phyloP scores from a whole-genome alignment of 35 echinoderm and acorn worm genomes.

The Chiridota heheva region DNA sequence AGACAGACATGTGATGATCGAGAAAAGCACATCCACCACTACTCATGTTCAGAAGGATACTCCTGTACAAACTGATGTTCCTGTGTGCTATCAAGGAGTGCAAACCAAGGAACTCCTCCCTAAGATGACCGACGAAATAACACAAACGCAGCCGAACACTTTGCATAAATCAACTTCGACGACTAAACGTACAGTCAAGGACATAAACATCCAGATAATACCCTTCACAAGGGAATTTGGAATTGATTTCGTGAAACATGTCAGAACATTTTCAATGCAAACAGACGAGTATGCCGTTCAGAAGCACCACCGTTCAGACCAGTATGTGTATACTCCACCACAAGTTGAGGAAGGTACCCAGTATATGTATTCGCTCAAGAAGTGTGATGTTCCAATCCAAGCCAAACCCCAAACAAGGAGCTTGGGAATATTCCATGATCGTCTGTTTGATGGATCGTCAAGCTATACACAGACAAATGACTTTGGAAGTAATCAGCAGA shows the following conservation, averaged over 20 bases:
- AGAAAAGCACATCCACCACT: constrained; percentile 14
- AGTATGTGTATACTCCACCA: constrained; percentile 27
- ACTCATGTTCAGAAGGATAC: neutral
- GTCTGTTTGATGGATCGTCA: too few species aligned
- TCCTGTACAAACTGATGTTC: constrained; percentile 2
- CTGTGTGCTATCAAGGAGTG: neutral
- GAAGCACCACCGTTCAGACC: constrained; percentile 10
- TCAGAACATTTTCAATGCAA: constrained; percentile 23
- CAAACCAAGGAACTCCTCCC: neutral
- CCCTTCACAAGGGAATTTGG: constrained; percentile 3
- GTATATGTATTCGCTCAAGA: neutral
- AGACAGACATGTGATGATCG: neutral
- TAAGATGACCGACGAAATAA: neutral
- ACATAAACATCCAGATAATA: constrained; percentile 22
- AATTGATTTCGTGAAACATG: neutral
- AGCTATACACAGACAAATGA: too few species aligned
- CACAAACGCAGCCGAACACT: constrained; percentile 20
- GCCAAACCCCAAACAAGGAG: constrained; percentile 8
- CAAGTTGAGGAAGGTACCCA: constrained; percentile 33
- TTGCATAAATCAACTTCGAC: constrained; percentile 15
- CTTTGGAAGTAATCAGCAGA: too few species aligned
- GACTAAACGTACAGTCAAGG: constrained; percentile 1
- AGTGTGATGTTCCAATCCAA: neutral
- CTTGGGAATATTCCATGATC: too few species aligned
- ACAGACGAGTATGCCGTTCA: neutral